These are phyloP conservation scores for Calliphora vicina DNA, from an alignment of 1,140 invertebrate genomes.

Conservation along the genomic window DNA sequence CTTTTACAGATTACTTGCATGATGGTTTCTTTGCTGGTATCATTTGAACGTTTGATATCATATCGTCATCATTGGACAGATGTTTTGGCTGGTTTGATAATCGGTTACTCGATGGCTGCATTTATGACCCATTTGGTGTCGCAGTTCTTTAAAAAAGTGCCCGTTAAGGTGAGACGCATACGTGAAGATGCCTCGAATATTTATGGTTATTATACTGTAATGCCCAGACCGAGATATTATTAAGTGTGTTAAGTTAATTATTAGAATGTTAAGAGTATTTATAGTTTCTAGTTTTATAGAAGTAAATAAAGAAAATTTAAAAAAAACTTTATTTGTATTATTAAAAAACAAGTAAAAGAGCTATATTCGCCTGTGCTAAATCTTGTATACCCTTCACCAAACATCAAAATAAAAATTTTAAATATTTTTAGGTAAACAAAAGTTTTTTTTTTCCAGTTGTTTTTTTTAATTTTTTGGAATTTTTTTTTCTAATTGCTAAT, in stretches of 20 bases:
- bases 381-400: too few species aligned
- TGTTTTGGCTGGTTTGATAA: slow-evolving; percentile 44
- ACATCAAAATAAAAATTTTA: too few species aligned
- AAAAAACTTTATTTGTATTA: too few species aligned
- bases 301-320: too few species aligned
- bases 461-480: too few species aligned
- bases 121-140: slow-evolving; percentile 47
- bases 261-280: not conserved
- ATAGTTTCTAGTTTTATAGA: not conserved
- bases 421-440: too few species aligned
- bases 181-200: slow-evolving; percentile 20
- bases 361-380: too few species aligned
- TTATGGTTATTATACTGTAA: slow-evolving; percentile 36
- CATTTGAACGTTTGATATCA: slow-evolving; percentile 49
- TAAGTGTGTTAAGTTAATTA: not conserved
- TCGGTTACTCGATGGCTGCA: slow-evolving; percentile 44
- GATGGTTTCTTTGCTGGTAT: slow-evolving; percentile 44
- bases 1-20: slow-evolving; percentile 47
- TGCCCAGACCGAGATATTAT: slow-evolving; percentile 28
- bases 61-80: slow-evolving; percentile 53
- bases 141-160: slow-evolving; percentile 42
- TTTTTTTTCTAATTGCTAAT: too few species aligned
- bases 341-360: too few species aligned
- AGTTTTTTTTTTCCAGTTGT: too few species aligned
- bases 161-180: slow-evolving; percentile 12